These are phyloP conservation scores for Morus bassanus DNA, from an alignment of 2,797 vertebrate species.

Conservation along the genomic window DNA sequence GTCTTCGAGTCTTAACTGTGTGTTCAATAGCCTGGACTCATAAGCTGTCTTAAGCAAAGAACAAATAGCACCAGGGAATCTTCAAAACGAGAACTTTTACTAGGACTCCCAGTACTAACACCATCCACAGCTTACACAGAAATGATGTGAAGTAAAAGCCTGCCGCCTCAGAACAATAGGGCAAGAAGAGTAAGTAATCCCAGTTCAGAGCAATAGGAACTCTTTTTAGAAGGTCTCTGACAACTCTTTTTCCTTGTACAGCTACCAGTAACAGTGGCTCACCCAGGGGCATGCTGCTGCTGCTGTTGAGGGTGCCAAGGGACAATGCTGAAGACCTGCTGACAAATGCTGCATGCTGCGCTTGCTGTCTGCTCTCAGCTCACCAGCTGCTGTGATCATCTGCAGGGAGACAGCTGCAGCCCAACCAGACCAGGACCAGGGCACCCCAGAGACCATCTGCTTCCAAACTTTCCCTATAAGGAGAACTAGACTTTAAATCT, in stretches of 20 bases:
- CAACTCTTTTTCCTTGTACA: neutral
- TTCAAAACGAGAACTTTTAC: neutral
- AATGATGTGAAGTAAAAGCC: neutral
- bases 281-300: neutral
- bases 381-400: neutral
- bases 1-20: neutral
- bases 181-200: neutral
- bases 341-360: accelerated
- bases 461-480: neutral
- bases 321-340: neutral
- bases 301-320: neutral
- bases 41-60: neutral
- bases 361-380: neutral
- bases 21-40: neutral
- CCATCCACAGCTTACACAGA: neutral
- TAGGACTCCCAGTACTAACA: neutral
- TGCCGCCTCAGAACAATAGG: neutral
- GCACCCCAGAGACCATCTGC: neutral
- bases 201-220: neutral
- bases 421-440: neutral
- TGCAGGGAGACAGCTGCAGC: neutral
- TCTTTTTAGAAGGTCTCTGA: neutral
- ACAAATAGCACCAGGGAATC: neutral
- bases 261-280: neutral
- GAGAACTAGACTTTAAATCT: neutral